Base-by-base conservation (phyloP, 2,113 vertebrate species). In the Gopherus flavomarginatus region DNA sequence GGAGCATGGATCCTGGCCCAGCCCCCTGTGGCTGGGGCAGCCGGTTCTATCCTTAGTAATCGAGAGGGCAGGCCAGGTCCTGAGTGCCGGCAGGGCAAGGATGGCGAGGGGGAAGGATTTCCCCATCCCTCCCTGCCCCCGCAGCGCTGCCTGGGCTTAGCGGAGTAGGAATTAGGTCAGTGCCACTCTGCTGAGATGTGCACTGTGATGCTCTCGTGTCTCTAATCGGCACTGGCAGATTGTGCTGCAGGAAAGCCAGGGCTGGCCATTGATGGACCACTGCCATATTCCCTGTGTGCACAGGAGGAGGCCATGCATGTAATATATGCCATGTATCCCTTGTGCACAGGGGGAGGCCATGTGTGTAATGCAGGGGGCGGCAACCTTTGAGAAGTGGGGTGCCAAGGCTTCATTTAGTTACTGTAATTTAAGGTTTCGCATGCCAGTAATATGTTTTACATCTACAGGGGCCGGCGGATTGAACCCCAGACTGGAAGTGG, bases 111-210 rank as follows among this genome's bases (percentile, higher is more conserved):
- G n/a, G 35, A 19, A 14, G 49, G n/a, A 14, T 49, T 49, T 22
- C 44, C 53, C 11, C 21, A 35, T 35, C 29, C 42, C 31, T 27
- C 22, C 52, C 52, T 50, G 42, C 81, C 65, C 84, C 72, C 75
- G 10, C n/a, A 38, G 22, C 49, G 5, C 65, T 52, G 24, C 6
- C 22, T 11, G 44, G 31, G 77, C 24, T 8, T 6, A 62, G 83
- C 89, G 8, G 88, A 27, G 38, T 83, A 42, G 96, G 96, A 97
- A 97, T 96, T 97, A 96, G 97, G 97, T 97, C 97, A 97, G 81
- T 80, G 89, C 93, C 1, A 22, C 0, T 59, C 81, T 65, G 92
- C 72, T 11, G 26, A 14, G 86, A 62, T 88, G 80, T 47, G 7
- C 75, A 14, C 24, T 44, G 75, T 2, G 22, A 19, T 35, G 8